These are phyloP conservation scores for Asteroscopus sphinx DNA, from an alignment of 2,888 invertebrate genomes.

Conservation along the genomic window DNA sequence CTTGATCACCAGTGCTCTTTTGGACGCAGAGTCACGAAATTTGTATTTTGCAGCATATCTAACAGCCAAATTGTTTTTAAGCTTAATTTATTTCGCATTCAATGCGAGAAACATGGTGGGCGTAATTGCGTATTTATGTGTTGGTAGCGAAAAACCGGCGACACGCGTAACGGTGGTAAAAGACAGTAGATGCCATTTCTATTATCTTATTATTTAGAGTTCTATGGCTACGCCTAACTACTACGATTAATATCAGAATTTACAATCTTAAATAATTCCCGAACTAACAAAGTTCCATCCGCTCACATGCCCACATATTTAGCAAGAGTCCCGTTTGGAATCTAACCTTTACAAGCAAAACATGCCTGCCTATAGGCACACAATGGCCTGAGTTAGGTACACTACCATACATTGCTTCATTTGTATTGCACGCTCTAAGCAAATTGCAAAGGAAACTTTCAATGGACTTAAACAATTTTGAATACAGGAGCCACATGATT, in stretches of 20 bases:
- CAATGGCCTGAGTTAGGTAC: slow-evolving; percentile 5
- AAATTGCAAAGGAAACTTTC: not conserved
- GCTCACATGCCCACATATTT: slow-evolving; percentile 41
- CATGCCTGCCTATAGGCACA: slow-evolving; percentile 6
- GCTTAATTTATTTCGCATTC: no score
- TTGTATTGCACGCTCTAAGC: not conserved
- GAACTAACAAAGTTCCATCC: slow-evolving; percentile 27
- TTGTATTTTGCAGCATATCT: no score
- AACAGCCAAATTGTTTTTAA: no score
- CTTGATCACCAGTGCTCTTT: no score
- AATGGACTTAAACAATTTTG: slow-evolving; percentile 20
- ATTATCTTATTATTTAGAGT: no score
- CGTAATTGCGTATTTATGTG: no score
- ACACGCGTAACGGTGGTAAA: slow-evolving; percentile 8
- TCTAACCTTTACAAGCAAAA: slow-evolving; percentile 35
- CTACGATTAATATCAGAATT: slow-evolving; percentile 11
- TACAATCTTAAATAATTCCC: slow-evolving; percentile 35
- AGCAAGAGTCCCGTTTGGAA: slow-evolving; percentile 41
- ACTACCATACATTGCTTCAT: slow-evolving; percentile 3
- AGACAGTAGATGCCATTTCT: no score
- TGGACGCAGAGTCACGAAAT: no score
- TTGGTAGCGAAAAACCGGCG: no score
- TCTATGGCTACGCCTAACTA: not conserved
- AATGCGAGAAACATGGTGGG: no score
- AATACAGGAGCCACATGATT: slow-evolving; percentile 27